Evolutionary conservation across 1,140 invertebrate species (phyloP).

Genomic region (Paraescarpia echinospica): DNA sequence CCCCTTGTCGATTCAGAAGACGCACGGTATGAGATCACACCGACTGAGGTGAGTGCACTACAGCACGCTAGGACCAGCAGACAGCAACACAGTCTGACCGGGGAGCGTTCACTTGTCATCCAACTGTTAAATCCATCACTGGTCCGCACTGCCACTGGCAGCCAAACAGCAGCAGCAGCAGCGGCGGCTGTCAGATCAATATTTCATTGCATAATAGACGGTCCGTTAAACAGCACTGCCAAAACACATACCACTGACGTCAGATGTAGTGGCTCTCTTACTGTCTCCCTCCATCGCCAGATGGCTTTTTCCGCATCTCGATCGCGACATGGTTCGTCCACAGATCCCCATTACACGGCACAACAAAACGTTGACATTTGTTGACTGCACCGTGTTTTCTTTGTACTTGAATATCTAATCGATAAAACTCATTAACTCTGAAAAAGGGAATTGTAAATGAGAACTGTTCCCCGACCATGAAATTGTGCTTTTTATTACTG

Average conservation of each 20-base stretch:
- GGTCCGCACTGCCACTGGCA: neutral
- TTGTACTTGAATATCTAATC: neutral
- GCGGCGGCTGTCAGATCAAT: neutral
- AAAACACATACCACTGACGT: conserved; percentile 5
- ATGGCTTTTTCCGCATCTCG: neutral
- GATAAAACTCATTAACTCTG: neutral
- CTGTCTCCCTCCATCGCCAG: neutral
- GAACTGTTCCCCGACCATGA: neutral
- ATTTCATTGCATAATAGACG: conserved; percentile 1
- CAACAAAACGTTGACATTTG: neutral
- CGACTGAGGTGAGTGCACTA: neutral
- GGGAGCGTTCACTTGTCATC: neutral
- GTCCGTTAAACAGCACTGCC: neutral
- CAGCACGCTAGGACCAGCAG: neutral
- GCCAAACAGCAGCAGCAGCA: neutral
- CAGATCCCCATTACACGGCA: neutral
- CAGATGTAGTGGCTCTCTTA: neutral
- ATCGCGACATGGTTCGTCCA: neutral
- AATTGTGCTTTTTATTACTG: neutral
- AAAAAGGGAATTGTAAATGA: neutral
- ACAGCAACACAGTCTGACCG: neutral
- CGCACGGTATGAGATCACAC: neutral
- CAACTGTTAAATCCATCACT: neutral
- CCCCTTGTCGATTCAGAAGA: neutral
- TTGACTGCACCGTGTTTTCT: neutral